Conservation (phyloP, 2,797 vertebrate species). For the Macropodus opercularis region DNA sequence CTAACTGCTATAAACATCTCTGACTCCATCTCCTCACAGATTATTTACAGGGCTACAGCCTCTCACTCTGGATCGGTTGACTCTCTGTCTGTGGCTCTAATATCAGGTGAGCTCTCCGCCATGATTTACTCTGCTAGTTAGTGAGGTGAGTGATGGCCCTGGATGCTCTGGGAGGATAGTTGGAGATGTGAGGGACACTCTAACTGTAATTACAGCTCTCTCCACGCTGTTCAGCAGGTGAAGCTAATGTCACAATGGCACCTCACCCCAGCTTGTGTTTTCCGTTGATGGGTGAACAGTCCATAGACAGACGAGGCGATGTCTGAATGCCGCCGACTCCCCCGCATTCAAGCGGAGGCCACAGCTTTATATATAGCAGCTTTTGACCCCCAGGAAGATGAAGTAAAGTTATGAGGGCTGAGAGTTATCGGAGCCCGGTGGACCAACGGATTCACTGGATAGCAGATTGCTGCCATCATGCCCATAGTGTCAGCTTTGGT, state of each 20-base stretch:
- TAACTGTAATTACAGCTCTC: conserved; percentile 65
- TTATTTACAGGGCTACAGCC: conserved; percentile 83
- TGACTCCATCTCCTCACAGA: conserved; percentile 61
- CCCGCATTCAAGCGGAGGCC: conserved; percentile 32
- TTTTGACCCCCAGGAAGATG: conserved; percentile 36
- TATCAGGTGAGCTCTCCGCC: conserved; percentile 64
- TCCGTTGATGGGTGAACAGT: too few species aligned
- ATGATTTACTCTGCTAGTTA: conserved; percentile 75
- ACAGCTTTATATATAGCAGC: conserved; percentile 60
- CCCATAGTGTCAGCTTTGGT: conserved; percentile 56
- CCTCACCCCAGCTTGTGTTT: too few species aligned
- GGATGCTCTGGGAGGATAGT: conserved; percentile 60
- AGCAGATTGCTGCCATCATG: conserved; percentile 55
- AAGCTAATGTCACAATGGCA: too few species aligned
- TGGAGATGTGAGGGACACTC: conserved; percentile 56
- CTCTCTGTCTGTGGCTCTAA: conserved; percentile 66
- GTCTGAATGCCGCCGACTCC: too few species aligned
- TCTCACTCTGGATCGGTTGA: conserved; percentile 67
- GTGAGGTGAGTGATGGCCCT: conserved; percentile 72
- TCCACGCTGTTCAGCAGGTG: conserved; percentile 9
- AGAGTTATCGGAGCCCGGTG: conserved; percentile 54
- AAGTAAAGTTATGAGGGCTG: conserved; percentile 50
- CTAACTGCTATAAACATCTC: conserved; percentile 88
- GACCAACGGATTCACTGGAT: conserved; percentile 48
- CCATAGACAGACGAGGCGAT: too few species aligned